phyloP scores from a whole-genome alignment of 2,113 vertebrate genomes.

The Epinephelus lanceolatus region DNA sequence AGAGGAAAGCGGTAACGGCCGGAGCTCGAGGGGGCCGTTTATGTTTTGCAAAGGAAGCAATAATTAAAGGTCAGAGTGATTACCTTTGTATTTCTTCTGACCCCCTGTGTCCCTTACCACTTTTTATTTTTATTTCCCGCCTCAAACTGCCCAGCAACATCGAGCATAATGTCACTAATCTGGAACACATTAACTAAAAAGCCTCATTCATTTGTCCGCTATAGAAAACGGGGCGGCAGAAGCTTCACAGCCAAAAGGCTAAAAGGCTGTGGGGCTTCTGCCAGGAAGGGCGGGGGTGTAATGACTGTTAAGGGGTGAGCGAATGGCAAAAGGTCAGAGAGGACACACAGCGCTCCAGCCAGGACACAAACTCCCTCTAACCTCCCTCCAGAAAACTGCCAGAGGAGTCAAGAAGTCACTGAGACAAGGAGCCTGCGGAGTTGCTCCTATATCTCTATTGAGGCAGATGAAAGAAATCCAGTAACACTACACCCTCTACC shows the following conservation, averaged over 20 bases:
- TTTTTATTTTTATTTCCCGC: slow-evolving; percentile 34
- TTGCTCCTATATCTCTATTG: slow-evolving; percentile 58
- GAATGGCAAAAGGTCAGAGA: slow-evolving; percentile 75
- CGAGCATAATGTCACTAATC: slow-evolving; percentile 57
- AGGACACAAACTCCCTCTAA: slow-evolving; percentile 32
- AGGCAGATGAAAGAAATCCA: slow-evolving; percentile 75
- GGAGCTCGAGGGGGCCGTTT: slow-evolving; percentile 57
- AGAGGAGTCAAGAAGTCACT: slow-evolving; percentile 67
- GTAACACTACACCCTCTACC: slow-evolving; percentile 64
- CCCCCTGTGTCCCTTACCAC: slow-evolving; percentile 50
- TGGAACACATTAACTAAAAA: slow-evolving; percentile 79
- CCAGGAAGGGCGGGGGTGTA: slow-evolving; percentile 27
- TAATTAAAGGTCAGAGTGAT: slow-evolving; percentile 83
- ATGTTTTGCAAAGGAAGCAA: slow-evolving; percentile 79
- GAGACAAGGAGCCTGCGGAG: slow-evolving; percentile 7
- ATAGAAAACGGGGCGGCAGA: slow-evolving; percentile 55
- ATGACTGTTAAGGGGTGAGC: slow-evolving; percentile 38
- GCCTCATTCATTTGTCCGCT: slow-evolving; percentile 58
- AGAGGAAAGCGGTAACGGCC: slow-evolving; percentile 52
- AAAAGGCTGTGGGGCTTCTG: slow-evolving; percentile 38
- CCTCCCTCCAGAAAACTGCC: slow-evolving; percentile 45
- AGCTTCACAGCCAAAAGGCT: slow-evolving; percentile 51
- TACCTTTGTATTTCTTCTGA: slow-evolving; percentile 76
- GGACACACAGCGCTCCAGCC: slow-evolving; percentile 49
- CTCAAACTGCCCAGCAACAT: slow-evolving; percentile 38